Evolutionary conservation across 2,797 vertebrate species (phyloP).

Genomic region (Takifugu rubripes): DNA sequence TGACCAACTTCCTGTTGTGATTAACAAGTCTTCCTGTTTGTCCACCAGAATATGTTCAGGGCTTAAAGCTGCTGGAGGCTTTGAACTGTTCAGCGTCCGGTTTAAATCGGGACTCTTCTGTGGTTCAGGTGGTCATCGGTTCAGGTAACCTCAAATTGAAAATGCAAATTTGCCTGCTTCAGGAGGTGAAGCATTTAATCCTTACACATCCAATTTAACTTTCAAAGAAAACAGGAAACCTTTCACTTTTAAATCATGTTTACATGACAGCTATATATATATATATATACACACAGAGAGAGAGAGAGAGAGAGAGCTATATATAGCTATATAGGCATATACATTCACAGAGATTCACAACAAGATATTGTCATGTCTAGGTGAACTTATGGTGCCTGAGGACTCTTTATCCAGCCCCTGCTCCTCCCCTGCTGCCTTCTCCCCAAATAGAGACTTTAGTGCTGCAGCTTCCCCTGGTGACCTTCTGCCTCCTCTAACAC

Average conservation of each 20-base stretch:
- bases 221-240: too few relatives aligned
- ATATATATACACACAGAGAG: too few relatives aligned
- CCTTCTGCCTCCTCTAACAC: slow-evolving; percentile 32
- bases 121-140: slow-evolving; percentile 66
- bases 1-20: not conserved
- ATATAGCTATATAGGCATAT: too few relatives aligned
- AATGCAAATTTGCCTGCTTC: too few relatives aligned
- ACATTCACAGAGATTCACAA: not conserved
- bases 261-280: too few relatives aligned
- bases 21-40: slow-evolving; percentile 4
- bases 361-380: slow-evolving; percentile 19
- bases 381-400: slow-evolving; percentile 10
- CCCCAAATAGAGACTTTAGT: not conserved
- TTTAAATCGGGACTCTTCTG: slow-evolving; percentile 21
- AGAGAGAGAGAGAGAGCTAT: too few relatives aligned
- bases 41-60: slow-evolving; percentile 62
- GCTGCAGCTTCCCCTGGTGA: slow-evolving; percentile 8
- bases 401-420: not conserved
- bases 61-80: slow-evolving; percentile 54
- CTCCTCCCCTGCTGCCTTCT: not conserved
- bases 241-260: too few relatives aligned
- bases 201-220: too few relatives aligned
- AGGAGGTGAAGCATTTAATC: too few relatives aligned
- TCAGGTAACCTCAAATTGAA: slow-evolving; percentile 46
- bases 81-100: slow-evolving; percentile 10